A percentile compares a stretch with the other conserved stretches of the same genome.
phyloP scores from a whole-genome alignment of 1,140 invertebrate species.

The Ruditapes philippinarum region DNA sequence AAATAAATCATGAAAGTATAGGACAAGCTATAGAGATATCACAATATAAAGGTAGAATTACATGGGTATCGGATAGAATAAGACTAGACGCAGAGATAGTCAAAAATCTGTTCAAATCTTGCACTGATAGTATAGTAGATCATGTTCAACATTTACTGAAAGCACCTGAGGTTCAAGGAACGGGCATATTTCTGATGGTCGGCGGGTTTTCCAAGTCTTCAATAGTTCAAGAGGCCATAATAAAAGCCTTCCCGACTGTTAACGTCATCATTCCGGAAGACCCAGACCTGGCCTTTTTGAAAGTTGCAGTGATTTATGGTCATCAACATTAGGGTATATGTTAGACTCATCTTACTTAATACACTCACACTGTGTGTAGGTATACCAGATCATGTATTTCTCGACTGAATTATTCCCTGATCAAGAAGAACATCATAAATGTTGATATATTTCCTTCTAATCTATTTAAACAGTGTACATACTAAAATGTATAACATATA shows the following conservation, averaged over 20 bases:
- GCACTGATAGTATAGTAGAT: constrained; percentile 40
- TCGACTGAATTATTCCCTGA: no score
- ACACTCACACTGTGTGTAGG: no score
- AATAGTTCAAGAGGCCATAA: constrained; percentile 50
- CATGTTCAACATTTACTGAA: constrained; percentile 46
- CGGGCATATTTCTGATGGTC: constrained; percentile 56
- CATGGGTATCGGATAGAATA: constrained; percentile 49
- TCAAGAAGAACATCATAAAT: no score
- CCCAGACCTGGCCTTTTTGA: constrained; percentile 38
- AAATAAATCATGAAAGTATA: not conserved
- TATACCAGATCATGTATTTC: no score
- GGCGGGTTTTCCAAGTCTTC: constrained; percentile 63
- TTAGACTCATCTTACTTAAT: no score
- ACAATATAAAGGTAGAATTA: constrained; percentile 32
- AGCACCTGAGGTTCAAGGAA: constrained; percentile 28
- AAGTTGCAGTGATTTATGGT: constrained; percentile 59
- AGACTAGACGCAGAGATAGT: constrained; percentile 40
- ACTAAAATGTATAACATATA: no score
- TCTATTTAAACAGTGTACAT: no score
- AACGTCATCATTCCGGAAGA: constrained; percentile 48
- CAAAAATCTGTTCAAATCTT: constrained; percentile 42
- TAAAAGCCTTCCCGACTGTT: constrained; percentile 19
- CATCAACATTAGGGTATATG: constrained; percentile 43
- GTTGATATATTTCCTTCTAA: no score
- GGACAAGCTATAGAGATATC: constrained; percentile 35